Base-by-base conservation (phyloP, 2,113 vertebrate genomes). In the Ceyx cyanopectus region DNA sequence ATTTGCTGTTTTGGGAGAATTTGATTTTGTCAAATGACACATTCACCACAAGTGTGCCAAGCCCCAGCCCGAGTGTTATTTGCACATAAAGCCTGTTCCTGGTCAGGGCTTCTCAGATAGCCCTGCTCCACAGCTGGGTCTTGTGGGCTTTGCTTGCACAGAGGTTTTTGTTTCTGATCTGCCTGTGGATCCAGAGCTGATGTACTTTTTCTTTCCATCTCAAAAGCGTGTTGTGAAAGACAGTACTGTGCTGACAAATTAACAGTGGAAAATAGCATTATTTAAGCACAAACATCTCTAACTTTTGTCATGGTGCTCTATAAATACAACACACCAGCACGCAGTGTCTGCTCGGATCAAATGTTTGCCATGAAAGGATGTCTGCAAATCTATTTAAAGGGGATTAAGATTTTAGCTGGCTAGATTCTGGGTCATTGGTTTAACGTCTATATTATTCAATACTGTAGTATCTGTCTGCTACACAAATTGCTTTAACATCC, bases 381-480 rank as follows among this genome's bases (percentile, higher is more conserved):
- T 72, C 85, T 88, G 74, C 4, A 37, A 79, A 92, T 92, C 88
- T 96, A 54, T 97, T 93, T 96, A 95, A 95, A 86, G 77, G 87
- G 90, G 89, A 95, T 95, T 95, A 95, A 92, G 93, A 94, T 91
- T 92, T 91, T 90, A 90, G 85, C 87, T 95, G 86, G 92, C 76
- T 88, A 79, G 81, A 92, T 91, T 94, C 94, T 95, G 95, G 90
- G 94, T 91, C 92, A 96, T 88, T 94, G 87, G 80, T 94, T 97
- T 94, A 94, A 92, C 9, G 15, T 92, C 93, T 97, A 34, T 89
- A 93, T 94, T 90, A 85, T 95, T 92, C 88, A 85, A 58, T 84
- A 88, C 77, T 73, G 74, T 90, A 90, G 79, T 96, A 91, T 95
- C 87, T 97, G 88, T 85, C 93, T 85, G 72, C 77, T 85, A 87